A percentile compares a stretch with the other conserved stretches of the same genome.
Evolutionary conservation across 2,888 invertebrate genomes (phyloP).

Genomic region (Leptinotarsa rubiginosa): DNA sequence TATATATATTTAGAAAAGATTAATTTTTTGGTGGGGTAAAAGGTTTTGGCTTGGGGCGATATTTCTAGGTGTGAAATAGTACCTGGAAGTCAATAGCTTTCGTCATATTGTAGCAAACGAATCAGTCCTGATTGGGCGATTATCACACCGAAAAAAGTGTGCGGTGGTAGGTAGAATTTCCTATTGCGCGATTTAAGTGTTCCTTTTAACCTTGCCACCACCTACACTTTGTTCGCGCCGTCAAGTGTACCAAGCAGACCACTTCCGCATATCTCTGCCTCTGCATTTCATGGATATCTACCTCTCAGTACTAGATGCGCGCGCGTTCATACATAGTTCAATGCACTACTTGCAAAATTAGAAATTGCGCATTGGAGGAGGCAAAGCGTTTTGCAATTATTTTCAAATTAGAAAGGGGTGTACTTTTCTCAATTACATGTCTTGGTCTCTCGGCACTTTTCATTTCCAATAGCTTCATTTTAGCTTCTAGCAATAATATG

Average conservation of each 20-base stretch:
- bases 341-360: conserved; percentile 49
- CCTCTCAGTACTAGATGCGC: conserved; percentile 31
- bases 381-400: conserved; percentile 24
- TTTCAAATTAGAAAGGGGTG: conserved; percentile 1
- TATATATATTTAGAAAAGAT: too few species aligned
- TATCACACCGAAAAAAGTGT: neutral
- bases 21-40: too few species aligned
- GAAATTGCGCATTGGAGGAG: conserved; percentile 42
- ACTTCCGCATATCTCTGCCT: conserved; percentile 29
- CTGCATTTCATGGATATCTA: conserved; percentile 5
- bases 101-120: too few species aligned
- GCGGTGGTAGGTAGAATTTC: conserved; percentile 1
- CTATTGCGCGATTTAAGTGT: neutral
- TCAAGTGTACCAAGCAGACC: conserved; percentile 24
- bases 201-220: conserved; percentile 25
- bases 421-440: neutral
- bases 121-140: neutral
- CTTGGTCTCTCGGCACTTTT: too few species aligned
- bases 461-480: too few species aligned
- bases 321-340: conserved; percentile 45
- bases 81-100: too few species aligned
- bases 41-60: too few species aligned
- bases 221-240: conserved; percentile 13
- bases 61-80: too few species aligned
- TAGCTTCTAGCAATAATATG: too few species aligned